Conservation (phyloP, 2,113 vertebrate species). For the Camarhynchus parvulus region DNA sequence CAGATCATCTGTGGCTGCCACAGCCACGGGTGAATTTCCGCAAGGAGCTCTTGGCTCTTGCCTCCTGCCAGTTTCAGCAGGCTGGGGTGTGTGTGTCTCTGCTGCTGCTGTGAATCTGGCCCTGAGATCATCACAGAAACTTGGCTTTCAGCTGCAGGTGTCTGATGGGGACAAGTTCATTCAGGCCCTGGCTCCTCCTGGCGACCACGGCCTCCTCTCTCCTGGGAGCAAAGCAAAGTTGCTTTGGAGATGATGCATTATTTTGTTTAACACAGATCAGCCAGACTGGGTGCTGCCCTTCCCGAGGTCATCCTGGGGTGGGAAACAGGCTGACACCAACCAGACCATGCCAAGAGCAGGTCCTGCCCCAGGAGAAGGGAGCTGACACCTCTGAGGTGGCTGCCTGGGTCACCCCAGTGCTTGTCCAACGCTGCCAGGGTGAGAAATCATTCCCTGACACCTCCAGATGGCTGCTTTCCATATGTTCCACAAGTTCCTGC, state of each 20-base stretch:
- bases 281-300: background rate
- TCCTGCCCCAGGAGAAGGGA: background rate
- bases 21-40: background rate
- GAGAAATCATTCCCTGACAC: background rate
- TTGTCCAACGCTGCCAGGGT: accelerated
- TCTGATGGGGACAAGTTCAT: conserved; percentile 3
- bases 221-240: background rate
- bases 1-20: background rate
- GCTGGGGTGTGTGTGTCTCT: background rate
- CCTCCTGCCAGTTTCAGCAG: conserved; percentile 11
- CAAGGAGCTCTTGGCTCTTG: background rate
- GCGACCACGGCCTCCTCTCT: background rate
- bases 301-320: background rate
- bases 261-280: background rate
- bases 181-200: background rate
- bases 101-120: background rate
- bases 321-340: background rate
- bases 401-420: accelerated
- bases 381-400: background rate
- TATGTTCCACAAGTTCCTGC: background rate
- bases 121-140: conserved; percentile 46
- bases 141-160: background rate
- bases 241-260: background rate
- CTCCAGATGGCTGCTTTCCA: background rate
- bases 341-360: background rate